phyloP scores from a whole-genome alignment of 2,113 vertebrate species.

The Zingel zingel region DNA sequence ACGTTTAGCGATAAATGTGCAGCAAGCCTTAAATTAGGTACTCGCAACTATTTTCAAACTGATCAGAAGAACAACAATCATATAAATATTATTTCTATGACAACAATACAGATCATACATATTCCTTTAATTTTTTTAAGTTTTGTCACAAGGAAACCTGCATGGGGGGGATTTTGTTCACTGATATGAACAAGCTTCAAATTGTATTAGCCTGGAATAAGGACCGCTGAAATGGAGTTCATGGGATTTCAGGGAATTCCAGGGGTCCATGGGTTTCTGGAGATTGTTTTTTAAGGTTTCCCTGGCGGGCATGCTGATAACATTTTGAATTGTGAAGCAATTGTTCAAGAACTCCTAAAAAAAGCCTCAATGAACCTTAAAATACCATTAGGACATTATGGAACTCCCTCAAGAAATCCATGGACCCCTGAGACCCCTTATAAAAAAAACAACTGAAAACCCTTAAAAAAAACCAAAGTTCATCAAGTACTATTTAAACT shows the following conservation, averaged over 20 bases:
- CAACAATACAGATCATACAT: neutral
- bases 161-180: neutral
- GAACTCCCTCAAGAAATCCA: conserved; percentile 13
- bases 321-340: neutral
- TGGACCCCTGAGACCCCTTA: neutral
- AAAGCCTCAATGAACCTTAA: neutral
- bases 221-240: neutral
- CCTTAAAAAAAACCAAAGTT: neutral
- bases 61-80: neutral
- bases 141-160: conserved; percentile 3
- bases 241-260: too few species aligned
- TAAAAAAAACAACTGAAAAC: neutral
- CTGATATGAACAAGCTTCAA: neutral
- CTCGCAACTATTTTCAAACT: neutral
- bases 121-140: too few species aligned
- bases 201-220: neutral
- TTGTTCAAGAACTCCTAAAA: neutral
- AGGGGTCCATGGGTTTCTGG: neutral
- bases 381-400: conserved; percentile 9
- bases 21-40: neutral
- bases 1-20: neutral
- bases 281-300: neutral
- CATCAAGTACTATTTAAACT: neutral
- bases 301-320: neutral
- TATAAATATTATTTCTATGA: too few species aligned